Conservation (phyloP, 2,888 invertebrate genomes). For the Brachylomia viminalis region DNA sequence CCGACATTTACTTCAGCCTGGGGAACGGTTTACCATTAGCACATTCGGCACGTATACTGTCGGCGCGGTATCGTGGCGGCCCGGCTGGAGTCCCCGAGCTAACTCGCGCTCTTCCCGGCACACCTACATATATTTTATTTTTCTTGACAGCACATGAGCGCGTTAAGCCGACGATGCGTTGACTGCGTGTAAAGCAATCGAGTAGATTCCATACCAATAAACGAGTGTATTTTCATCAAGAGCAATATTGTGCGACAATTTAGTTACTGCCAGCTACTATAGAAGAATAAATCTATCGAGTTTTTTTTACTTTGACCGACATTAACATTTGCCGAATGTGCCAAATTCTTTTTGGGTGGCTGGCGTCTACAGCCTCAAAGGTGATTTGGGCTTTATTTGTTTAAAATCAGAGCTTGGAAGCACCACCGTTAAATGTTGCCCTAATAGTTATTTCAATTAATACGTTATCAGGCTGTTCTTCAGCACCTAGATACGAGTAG, state of each 20-base stretch:
- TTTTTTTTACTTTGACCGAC: slow-evolving; percentile 5
- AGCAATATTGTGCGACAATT: slow-evolving; percentile 25
- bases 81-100: slow-evolving; percentile 26
- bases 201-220: slow-evolving; percentile 27
- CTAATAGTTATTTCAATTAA: not conserved
- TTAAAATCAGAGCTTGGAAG: not conserved
- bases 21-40: slow-evolving; percentile 55
- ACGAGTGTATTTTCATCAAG: slow-evolving; percentile 21
- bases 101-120: slow-evolving; percentile 41
- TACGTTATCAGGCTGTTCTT: not conserved
- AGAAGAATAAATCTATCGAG: not conserved
- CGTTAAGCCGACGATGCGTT: slow-evolving; percentile 49
- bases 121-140: slow-evolving; percentile 60
- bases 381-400: not conserved
- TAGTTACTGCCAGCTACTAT: not conserved
- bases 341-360: not conserved
- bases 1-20: slow-evolving; percentile 41
- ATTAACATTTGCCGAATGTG: not conserved
- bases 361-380: not conserved
- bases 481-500: not conserved
- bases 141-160: slow-evolving; percentile 47
- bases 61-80: slow-evolving; percentile 48
- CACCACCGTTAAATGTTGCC: not conserved
- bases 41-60: slow-evolving; percentile 56
- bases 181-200: slow-evolving; percentile 40